Evolutionary conservation across 2,888 invertebrate species (phyloP).

Genomic region (Diplolepis rosae): DNA sequence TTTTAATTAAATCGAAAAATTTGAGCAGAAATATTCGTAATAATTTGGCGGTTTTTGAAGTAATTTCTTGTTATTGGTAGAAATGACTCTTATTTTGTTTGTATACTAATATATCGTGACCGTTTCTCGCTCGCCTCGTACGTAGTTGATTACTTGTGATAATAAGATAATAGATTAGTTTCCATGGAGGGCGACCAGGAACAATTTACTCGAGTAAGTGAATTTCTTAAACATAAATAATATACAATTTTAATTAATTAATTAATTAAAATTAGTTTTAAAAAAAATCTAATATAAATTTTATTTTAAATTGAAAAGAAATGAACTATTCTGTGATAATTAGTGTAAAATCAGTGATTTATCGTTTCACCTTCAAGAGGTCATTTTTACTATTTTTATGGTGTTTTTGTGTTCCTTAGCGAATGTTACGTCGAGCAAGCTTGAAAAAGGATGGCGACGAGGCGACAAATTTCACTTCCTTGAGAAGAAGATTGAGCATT

Average conservation of each 20-base stretch:
- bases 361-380: conserved; percentile 2
- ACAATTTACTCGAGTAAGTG: conserved; percentile 20
- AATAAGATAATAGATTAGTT: neutral
- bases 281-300: neutral
- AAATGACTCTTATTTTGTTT: neutral
- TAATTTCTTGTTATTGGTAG: neutral
- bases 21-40: neutral
- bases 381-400: neutral
- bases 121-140: neutral
- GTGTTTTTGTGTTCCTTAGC: neutral
- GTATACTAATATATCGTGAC: neutral
- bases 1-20: too few relatives aligned
- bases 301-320: neutral
- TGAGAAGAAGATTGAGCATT: conserved; percentile 38
- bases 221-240: neutral
- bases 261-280: neutral
- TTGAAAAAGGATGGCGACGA: neutral
- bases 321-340: too few relatives aligned
- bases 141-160: neutral
- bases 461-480: neutral
- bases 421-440: conserved; percentile 17
- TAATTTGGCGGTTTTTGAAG: neutral
- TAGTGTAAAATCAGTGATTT: neutral
- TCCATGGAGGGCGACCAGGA: conserved; percentile 1
- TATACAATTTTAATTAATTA: neutral